A percentile compares a stretch with the other conserved stretches of the same genome.
These are phyloP conservation scores for Colletes latitarsis DNA, from an alignment of 1,140 invertebrate species.

Conservation along the genomic window DNA sequence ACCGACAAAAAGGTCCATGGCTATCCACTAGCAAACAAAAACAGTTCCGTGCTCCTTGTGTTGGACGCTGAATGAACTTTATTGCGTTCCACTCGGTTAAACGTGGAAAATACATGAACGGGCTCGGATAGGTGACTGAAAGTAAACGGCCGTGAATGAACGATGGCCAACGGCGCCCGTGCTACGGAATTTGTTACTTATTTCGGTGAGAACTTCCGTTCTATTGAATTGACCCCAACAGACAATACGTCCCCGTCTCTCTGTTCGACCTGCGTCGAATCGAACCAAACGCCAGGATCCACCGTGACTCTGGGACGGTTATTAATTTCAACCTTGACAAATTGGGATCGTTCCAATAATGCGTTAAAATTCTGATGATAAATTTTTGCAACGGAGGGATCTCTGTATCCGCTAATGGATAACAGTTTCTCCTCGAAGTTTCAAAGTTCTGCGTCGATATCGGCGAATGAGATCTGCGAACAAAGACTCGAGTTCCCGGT, in stretches of 20 bases:
- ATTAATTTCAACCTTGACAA: too few species aligned
- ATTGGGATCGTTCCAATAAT: too few species aligned
- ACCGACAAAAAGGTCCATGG: not conserved
- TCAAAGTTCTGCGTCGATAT: too few species aligned
- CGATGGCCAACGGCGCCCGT: conserved; percentile 12
- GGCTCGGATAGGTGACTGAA: conserved; percentile 32
- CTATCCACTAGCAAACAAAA: not conserved
- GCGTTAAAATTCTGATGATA: too few species aligned
- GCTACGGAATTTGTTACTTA: not conserved
- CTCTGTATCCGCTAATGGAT: too few species aligned
- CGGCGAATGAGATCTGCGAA: too few species aligned
- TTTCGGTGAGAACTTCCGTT: not conserved
- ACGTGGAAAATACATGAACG: conserved; percentile 53
- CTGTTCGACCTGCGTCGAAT: not conserved
- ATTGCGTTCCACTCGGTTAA: conserved; percentile 56
- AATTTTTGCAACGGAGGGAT: too few species aligned
- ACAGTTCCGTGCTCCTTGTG: conserved; percentile 9
- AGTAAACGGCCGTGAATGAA: conserved; percentile 49
- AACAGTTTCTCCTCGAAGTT: too few species aligned
- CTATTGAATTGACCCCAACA: not conserved
- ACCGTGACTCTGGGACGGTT: too few species aligned
- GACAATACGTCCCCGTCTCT: not conserved
- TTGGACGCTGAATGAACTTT: conserved; percentile 41
- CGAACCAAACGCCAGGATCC: not conserved
- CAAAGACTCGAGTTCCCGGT: too few species aligned